Percentiles rank a stretch among this genome's conserved stretches.
Evolutionary conservation across 2,797 vertebrate genomes (phyloP).

Genomic region (Sciaenops ocellatus): DNA sequence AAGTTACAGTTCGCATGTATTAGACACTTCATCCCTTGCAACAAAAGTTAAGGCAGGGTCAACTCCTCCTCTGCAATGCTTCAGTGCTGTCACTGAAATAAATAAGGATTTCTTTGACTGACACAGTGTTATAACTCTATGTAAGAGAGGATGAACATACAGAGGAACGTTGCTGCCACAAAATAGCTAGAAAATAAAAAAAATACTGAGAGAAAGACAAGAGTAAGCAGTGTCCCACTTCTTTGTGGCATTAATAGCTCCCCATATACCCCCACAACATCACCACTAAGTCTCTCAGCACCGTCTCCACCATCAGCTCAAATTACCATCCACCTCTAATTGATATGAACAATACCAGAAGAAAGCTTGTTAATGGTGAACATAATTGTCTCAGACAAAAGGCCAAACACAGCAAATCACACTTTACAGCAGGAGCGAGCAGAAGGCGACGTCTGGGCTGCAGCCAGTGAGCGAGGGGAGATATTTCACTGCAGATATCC

Average conservation of each 20-base stretch:
- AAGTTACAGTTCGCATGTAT: background rate
- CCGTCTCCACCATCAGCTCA: slow-evolving; percentile 87
- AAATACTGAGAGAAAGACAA: slow-evolving; percentile 1
- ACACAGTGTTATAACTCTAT: background rate
- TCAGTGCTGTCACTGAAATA: background rate
- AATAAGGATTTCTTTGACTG: background rate
- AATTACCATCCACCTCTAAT: slow-evolving; percentile 89
- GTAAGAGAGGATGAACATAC: background rate
- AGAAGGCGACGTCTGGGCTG: slow-evolving; percentile 76
- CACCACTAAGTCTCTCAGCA: slow-evolving; percentile 82
- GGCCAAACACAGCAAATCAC: slow-evolving; percentile 73
- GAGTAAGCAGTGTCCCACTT: slow-evolving; percentile 1
- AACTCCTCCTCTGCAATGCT: background rate
- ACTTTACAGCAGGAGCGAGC: slow-evolving; percentile 64
- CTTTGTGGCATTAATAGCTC: slow-evolving; percentile 47
- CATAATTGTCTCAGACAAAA: slow-evolving; percentile 79
- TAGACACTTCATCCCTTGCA: background rate
- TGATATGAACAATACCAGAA: slow-evolving; percentile 90
- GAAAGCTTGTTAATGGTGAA: slow-evolving; percentile 89
- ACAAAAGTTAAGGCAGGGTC: background rate
- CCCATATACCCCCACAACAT: slow-evolving; percentile 67
- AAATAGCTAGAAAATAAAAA: slow-evolving; percentile 1
- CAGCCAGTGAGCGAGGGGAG: slow-evolving; percentile 48
- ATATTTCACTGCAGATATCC: slow-evolving; percentile 74
- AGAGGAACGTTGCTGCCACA: slow-evolving; percentile 10